Evolutionary conservation across 1,140 invertebrate species (phyloP), one percentile per base, ranked within the genome.

Genomic region (Caenorhabditis latens): DNA sequence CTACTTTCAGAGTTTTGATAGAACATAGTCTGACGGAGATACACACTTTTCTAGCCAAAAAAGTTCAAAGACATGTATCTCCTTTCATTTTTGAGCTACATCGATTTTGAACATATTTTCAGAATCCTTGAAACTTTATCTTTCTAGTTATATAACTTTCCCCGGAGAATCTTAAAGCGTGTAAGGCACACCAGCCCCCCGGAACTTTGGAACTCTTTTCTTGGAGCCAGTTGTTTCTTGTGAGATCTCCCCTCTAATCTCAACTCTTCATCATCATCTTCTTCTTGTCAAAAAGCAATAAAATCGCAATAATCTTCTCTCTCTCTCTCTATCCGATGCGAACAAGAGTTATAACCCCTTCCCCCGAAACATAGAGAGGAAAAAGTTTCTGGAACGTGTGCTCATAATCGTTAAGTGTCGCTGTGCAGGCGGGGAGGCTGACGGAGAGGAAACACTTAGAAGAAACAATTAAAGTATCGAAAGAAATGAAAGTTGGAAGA

Each of bases 201-300:
- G 32, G 32, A 32, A 32, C 32, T 32, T 32, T 32, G 32, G 32
- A 32, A 32, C 32, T 32, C 32, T 32, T 32, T 19, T n/a, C 21
- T 63, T 24, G 11, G n/a, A 63, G 21, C 40, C 71, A 79, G 71
- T 79, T 79, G 71, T 79, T 79, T 79, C 71, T 50, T 32, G 32
- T 32, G 32, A 32, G 32, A 32, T 14, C 16, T 50, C 46, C 8
- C 1, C 13, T 11, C 71, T 79, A 79, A 79, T 79, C 71, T 79
- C 71, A 79, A 79, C 46, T 79, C 46, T 79, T 79, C 71, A 79
- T 79, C 71, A 79, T 79, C 71, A 24, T 71, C 67, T 46, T 46
- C 42, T 71, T 79, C 71, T 79, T 79, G 71, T 79, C 71, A 79
- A 50, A 79, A 79, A 79, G 71, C 71, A 79, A 79, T 79, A 79